Evolutionary conservation across 2,888 invertebrate species (phyloP).

Genomic region (Drosophila infuscata): DNA sequence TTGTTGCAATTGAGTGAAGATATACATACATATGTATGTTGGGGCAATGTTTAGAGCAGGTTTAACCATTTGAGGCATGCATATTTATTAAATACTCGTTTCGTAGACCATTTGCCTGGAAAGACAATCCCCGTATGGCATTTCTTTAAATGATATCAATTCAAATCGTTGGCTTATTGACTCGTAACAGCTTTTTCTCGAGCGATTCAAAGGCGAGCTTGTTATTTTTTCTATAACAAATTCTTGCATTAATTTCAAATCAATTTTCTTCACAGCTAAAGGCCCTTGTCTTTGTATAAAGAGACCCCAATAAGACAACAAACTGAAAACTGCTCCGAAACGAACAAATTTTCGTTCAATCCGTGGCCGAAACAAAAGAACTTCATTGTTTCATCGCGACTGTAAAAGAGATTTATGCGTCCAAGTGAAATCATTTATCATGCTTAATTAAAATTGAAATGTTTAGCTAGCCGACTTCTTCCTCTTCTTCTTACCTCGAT

Average conservation of each 20-base stretch:
- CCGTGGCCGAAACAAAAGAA: constrained; percentile 68
- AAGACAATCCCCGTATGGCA: constrained; percentile 22
- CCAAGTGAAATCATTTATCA: constrained; percentile 83
- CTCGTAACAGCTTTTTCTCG: constrained; percentile 73
- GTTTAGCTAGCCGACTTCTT: constrained; percentile 64
- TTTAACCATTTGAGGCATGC: constrained; percentile 60
- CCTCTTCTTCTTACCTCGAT: constrained; percentile 11
- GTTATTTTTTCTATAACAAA: constrained; percentile 82
- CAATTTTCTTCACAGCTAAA: constrained; percentile 84
- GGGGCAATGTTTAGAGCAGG: constrained; percentile 41
- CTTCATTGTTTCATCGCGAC: constrained; percentile 80
- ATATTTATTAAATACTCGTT: constrained; percentile 65
- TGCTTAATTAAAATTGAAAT: constrained; percentile 84
- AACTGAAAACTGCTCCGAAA: constrained; percentile 55
- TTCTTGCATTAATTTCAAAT: constrained; percentile 85
- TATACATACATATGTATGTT: constrained; percentile 12
- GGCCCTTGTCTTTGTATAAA: constrained; percentile 54
- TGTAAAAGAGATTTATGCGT: constrained; percentile 82
- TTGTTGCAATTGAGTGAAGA: constrained; percentile 68
- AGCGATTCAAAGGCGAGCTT: constrained; percentile 77
- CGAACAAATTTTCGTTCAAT: constrained; percentile 59
- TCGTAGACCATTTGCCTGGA: constrained; percentile 15
- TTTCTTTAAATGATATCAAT: constrained; percentile 78
- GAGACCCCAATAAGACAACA: constrained; percentile 23
- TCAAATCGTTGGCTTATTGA: constrained; percentile 72